A percentile compares a stretch with the other conserved stretches of the same genome.
Evolutionary conservation across 2,113 vertebrate species (phyloP).

Genomic region (Suricata suricatta): DNA sequence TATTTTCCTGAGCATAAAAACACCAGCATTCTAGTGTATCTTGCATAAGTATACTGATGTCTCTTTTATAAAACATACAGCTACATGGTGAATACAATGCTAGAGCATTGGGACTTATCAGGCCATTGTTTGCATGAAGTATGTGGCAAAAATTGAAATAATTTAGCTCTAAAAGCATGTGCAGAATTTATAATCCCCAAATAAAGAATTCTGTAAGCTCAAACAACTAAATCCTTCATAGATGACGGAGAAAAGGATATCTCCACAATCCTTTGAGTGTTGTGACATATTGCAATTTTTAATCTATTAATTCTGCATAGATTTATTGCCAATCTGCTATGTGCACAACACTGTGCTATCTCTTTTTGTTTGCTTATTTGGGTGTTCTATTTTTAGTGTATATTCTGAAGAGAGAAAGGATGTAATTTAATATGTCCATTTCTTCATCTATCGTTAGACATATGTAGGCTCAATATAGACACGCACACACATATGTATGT

Average conservation of each 20-base stretch:
- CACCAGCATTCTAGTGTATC: background rate
- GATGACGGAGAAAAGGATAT: background rate
- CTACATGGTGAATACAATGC: background rate
- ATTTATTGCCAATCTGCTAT: background rate
- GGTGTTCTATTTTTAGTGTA: background rate
- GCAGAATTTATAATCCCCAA: conserved; percentile 37
- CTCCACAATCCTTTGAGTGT: background rate
- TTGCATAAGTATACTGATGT: background rate
- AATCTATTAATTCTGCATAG: conserved; percentile 25
- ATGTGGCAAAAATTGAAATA: background rate
- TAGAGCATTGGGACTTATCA: background rate
- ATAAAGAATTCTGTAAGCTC: background rate
- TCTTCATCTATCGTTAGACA: background rate
- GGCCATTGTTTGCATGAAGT: background rate
- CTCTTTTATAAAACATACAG: background rate
- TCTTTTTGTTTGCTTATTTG: background rate
- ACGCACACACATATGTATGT: too few species aligned
- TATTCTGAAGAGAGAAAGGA: background rate
- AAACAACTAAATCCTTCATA: background rate
- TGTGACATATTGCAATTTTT: background rate
- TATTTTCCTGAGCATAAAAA: conserved; percentile 14
- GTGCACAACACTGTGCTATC: background rate
- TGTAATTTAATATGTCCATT: background rate
- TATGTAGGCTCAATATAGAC: background rate
- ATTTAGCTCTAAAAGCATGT: background rate